Conservation (phyloP, 2,797 vertebrate genomes). For the Anguilla obscura region DNA sequence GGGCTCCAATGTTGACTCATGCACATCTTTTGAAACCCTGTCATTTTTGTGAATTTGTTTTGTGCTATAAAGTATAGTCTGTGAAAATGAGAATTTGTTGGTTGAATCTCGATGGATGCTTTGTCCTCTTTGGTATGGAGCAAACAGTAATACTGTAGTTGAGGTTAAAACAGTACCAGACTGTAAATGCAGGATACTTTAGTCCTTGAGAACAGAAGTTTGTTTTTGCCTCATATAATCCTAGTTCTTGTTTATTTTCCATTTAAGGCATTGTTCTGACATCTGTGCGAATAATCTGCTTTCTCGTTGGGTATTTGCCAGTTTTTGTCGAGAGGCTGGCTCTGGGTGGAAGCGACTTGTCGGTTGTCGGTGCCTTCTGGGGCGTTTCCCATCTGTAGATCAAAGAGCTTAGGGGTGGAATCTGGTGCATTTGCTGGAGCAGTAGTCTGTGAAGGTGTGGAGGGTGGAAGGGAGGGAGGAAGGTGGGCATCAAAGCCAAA, state of each 20-base stretch:
- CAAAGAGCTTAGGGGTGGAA: not conserved
- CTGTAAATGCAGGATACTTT: not conserved
- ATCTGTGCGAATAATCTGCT: not conserved
- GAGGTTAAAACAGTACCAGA: not conserved
- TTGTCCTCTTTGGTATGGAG: not conserved
- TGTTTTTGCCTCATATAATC: not conserved
- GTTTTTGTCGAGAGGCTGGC: not conserved
- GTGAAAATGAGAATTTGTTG: not conserved
- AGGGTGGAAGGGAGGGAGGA: not conserved
- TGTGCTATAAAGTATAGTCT: not conserved
- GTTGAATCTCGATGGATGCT: not conserved
- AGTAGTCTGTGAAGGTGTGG: not conserved
- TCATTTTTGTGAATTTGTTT: not conserved
- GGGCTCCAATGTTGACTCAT: not conserved
- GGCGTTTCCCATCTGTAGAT: not conserved
- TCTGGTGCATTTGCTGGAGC: not conserved
- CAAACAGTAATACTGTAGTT: not conserved
- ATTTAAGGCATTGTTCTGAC: not conserved
- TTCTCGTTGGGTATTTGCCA: not conserved
- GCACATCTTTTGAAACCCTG: not conserved
- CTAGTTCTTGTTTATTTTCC: not conserved
- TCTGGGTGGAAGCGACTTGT: not conserved
- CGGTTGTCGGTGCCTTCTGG: not conserved
- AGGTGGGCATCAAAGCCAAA: not conserved
- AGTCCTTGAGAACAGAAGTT: not conserved